phyloP scores from a whole-genome alignment of 2,888 invertebrate species.

The Ormyrus pomaceus region DNA sequence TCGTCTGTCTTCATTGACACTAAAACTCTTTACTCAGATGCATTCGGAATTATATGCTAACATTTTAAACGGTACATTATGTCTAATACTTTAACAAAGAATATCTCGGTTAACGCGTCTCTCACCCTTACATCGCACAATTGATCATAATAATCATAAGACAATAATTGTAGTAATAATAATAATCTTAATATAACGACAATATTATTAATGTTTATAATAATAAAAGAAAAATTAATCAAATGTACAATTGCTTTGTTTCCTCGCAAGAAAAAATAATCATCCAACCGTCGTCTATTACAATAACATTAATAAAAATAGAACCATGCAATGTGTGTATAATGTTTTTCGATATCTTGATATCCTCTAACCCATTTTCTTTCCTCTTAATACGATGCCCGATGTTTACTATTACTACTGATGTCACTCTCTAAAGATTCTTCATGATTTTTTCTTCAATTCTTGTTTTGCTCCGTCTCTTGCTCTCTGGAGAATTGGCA shows the following conservation, averaged over 20 bases:
- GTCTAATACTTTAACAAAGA: slow-evolving; percentile 69
- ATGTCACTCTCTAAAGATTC: slow-evolving; percentile 16
- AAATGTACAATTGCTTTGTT: slow-evolving; percentile 51
- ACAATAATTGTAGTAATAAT: slow-evolving; percentile 34
- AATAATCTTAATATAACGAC: slow-evolving; percentile 17
- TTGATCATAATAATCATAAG: slow-evolving; percentile 36
- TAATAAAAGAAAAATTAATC: slow-evolving; percentile 37
- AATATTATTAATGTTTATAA: slow-evolving; percentile 19
- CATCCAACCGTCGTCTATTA: slow-evolving; percentile 17
- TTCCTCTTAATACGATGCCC: slow-evolving; percentile 18
- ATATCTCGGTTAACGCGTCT: slow-evolving; percentile 57
- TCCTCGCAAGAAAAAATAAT: slow-evolving; percentile 36
- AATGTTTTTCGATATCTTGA: neutral
- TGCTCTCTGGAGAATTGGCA: neutral
- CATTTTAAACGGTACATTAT: slow-evolving; percentile 52
- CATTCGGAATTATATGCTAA: slow-evolving; percentile 53
- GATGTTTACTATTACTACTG: neutral
- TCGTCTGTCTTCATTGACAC: slow-evolving; percentile 46
- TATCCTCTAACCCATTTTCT: neutral
- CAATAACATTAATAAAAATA: slow-evolving; percentile 48
- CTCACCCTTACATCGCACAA: slow-evolving; percentile 41
- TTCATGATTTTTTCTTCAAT: neutral
- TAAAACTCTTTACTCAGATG: slow-evolving; percentile 46
- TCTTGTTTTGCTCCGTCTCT: neutral
- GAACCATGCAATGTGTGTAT: slow-evolving; percentile 33